Evolutionary conservation across 2,888 invertebrate genomes (phyloP).

Genomic region (Acanthoscelides obtectus): DNA sequence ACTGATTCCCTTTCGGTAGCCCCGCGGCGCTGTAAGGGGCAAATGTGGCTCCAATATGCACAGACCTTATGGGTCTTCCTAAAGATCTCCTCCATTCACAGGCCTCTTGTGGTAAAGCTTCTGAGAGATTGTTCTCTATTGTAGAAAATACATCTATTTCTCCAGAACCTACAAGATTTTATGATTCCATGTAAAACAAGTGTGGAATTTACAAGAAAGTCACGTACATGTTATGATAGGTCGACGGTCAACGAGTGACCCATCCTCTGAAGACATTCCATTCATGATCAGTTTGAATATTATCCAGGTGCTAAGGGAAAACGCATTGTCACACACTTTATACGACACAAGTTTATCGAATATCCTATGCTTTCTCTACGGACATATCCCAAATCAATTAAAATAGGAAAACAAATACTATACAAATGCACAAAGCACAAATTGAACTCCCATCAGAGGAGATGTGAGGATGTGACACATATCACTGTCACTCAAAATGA

Average conservation of each 20-base stretch:
- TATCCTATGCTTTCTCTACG: background rate
- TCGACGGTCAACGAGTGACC: conserved; percentile 62
- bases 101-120: conserved; percentile 79
- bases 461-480: background rate
- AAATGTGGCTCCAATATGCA: conserved; percentile 77
- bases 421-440: background rate
- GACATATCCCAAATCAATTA: background rate
- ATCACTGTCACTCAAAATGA: background rate
- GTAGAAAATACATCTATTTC: conserved; percentile 79
- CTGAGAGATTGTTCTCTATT: conserved; percentile 71
- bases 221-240: conserved; percentile 70
- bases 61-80: conserved; percentile 79
- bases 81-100: conserved; percentile 91
- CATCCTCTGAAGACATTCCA: conserved; percentile 54
- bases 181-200: background rate
- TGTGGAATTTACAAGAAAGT: background rate
- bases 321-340: conserved; percentile 27
- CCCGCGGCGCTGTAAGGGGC: conserved; percentile 72
- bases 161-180: conserved; percentile 58
- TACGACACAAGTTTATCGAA: background rate
- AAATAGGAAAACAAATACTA: background rate
- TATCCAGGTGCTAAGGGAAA: conserved; percentile 38
- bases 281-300: conserved; percentile 52
- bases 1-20: conserved; percentile 64
- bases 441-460: background rate